These are phyloP conservation scores for Alligator sinensis DNA, from an alignment of 2,113 vertebrate species.

Conservation along the genomic window DNA sequence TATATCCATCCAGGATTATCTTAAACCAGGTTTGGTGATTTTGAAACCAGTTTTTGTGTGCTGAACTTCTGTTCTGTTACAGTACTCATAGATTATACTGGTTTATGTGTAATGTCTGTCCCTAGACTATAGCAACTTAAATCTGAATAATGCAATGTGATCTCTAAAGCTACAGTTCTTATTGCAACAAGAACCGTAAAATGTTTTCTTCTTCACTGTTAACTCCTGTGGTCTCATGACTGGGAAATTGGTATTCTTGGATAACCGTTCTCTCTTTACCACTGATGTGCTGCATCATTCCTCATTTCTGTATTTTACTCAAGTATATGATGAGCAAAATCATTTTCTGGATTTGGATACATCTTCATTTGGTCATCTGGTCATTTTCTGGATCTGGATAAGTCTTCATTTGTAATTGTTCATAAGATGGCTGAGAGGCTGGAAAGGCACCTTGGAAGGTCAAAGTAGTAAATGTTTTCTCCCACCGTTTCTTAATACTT, in stretches of 20 bases:
- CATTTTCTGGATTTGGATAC: no score
- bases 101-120: no score
- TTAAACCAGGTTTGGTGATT: no score
- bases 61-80: no score
- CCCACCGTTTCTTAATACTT: background rate
- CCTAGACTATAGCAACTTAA: no score
- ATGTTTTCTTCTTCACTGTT: background rate
- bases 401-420: background rate
- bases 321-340: no score
- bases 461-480: background rate
- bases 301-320: background rate
- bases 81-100: no score
- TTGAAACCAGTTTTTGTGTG: no score
- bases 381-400: background rate
- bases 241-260: background rate
- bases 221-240: background rate
- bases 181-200: fast-evolving
- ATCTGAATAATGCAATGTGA: background rate
- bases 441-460: background rate
- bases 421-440: background rate
- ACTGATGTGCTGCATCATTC: background rate
- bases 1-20: no score
- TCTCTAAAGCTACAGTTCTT: background rate
- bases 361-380: no score
- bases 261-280: background rate